Conservation (phyloP, 2,888 invertebrate species). For the Poecilobothrus nobilitatus region DNA sequence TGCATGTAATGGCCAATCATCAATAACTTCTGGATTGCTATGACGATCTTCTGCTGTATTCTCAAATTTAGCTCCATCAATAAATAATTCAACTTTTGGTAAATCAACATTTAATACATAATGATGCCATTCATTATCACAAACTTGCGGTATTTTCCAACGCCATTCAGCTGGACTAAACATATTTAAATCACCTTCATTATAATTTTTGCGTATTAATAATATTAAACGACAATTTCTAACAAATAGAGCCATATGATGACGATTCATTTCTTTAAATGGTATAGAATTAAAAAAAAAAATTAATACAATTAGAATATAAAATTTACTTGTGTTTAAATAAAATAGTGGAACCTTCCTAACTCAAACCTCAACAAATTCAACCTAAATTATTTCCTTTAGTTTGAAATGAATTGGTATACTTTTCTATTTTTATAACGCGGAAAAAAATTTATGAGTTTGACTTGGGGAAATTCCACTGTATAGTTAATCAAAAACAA, state of each 20-base stretch:
- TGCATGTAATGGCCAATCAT: conserved; percentile 98
- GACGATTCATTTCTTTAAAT: conserved; percentile 88
- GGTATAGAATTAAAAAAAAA: conserved; percentile 23
- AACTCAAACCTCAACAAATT: no score
- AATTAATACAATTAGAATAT: background rate
- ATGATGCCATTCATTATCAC: conserved; percentile 98
- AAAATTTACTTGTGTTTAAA: background rate
- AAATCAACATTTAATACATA: conserved; percentile 90
- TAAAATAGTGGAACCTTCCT: no score
- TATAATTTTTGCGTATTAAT: conserved; percentile 80
- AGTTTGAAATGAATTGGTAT: background rate
- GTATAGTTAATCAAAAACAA: no score
- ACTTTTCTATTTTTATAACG: no score
- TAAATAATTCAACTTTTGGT: conserved; percentile 77
- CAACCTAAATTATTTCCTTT: no score
- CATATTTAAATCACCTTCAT: conserved; percentile 85
- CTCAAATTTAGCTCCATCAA: conserved; percentile 65
- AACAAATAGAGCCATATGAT: conserved; percentile 95
- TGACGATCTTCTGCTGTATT: conserved; percentile 45
- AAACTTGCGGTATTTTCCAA: conserved; percentile 92
- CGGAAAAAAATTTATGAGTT: no score
- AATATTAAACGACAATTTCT: conserved; percentile 94
- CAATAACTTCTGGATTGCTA: conserved; percentile 92
- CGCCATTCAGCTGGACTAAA: conserved; percentile 98
- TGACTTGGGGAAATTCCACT: no score